A percentile compares a stretch with the other conserved stretches of the same genome.
Conservation (phyloP, 2,113 vertebrate genomes). For the Heloderma charlesbogerti region DNA sequence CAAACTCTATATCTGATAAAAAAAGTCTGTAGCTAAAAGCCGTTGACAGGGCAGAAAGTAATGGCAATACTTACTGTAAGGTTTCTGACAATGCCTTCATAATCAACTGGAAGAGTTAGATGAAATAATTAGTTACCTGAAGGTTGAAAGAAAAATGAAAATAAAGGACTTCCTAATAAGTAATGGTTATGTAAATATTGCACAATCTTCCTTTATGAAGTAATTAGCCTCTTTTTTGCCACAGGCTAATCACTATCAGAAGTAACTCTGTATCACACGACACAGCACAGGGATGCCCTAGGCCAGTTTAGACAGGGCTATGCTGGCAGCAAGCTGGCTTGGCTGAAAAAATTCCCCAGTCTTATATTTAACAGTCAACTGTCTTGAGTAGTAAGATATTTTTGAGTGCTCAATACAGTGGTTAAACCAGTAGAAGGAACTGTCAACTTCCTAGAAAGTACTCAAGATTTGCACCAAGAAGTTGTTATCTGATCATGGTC, state of each 20-base stretch:
- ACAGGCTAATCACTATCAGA: neutral
- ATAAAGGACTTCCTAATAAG: conserved; percentile 35
- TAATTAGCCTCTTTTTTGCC: neutral
- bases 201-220: rapidly evolving
- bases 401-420: neutral
- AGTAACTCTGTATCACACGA: neutral
- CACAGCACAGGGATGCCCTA: neutral
- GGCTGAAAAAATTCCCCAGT: neutral
- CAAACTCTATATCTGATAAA: neutral
- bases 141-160: conserved; percentile 58
- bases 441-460: neutral
- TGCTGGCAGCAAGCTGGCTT: neutral
- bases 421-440: neutral
- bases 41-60: conserved; percentile 9
- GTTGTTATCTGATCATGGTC: neutral
- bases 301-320: neutral
- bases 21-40: neutral
- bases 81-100: conserved; percentile 87
- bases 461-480: neutral
- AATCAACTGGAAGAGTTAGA: conserved; percentile 87
- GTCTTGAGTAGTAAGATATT: neutral
- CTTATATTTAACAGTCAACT: neutral
- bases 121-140: conserved; percentile 74
- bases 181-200: neutral
- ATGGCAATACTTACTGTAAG: conserved; percentile 88